A percentile compares a stretch with the other conserved stretches of the same genome.
Evolutionary conservation across 2,797 vertebrate species (phyloP).

Genomic region (Falco naumanni): DNA sequence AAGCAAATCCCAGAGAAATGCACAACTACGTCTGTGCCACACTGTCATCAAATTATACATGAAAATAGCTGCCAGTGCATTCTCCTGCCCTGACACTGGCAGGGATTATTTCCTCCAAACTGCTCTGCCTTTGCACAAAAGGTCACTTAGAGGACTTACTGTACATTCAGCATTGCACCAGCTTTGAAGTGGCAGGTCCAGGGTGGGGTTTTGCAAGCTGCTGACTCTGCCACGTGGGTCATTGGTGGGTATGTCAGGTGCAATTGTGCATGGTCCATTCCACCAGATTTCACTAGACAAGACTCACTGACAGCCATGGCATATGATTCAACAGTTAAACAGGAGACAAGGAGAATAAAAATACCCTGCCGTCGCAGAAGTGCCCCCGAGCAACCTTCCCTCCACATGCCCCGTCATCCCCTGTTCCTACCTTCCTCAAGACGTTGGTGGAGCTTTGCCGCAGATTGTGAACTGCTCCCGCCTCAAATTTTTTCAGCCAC

Average conservation of each 20-base stretch:
- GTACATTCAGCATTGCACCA: background rate
- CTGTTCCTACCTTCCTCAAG: slow-evolving; percentile 85
- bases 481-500: slow-evolving; percentile 90
- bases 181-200: background rate
- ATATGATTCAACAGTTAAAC: fast-evolving
- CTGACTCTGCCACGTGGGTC: background rate
- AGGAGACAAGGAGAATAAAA: background rate
- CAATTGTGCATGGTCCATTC: fast-evolving
- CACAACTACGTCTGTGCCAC: background rate
- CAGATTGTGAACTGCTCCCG: slow-evolving; percentile 79
- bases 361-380: background rate
- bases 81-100: background rate
- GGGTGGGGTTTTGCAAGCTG: background rate
- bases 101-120: background rate
- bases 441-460: slow-evolving; percentile 83
- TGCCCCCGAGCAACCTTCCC: background rate
- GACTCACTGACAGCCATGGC: background rate
- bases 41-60: background rate
- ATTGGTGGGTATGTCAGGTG: background rate
- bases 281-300: background rate
- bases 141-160: background rate
- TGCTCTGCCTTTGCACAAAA: background rate
- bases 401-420: background rate
- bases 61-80: background rate
- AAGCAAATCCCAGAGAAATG: background rate